Evolutionary conservation across 2,888 invertebrate species (phyloP).

Genomic region (Acleris laterana): DNA sequence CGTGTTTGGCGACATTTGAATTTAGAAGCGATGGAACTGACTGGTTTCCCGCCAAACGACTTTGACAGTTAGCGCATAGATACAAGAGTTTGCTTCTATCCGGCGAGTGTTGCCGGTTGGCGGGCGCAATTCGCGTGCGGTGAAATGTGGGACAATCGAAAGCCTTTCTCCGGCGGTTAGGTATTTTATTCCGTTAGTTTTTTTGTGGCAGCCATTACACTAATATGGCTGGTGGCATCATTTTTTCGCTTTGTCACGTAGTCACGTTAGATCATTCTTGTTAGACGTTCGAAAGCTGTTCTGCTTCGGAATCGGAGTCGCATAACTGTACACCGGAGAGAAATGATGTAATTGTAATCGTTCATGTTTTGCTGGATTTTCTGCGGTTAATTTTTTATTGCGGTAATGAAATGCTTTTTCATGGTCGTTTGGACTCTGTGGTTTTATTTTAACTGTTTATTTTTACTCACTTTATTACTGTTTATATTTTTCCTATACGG

Average conservation of each 20-base stretch:
- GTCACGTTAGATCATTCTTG: conserved; percentile 84
- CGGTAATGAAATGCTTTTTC: conserved; percentile 39
- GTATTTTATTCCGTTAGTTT: conserved; percentile 84
- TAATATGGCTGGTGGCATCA: conserved; percentile 80
- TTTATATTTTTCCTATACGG: not conserved
- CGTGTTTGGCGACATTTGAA: conserved; percentile 62
- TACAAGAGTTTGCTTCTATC: conserved; percentile 60
- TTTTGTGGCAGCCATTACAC: conserved; percentile 81
- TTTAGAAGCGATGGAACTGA: conserved; percentile 60
- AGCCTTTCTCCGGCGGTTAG: conserved; percentile 83
- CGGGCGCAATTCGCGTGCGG: conserved; percentile 73
- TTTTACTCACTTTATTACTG: not conserved
- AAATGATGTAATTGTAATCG: conserved; percentile 76
- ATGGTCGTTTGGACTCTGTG: conserved; percentile 22
- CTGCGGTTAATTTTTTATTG: conserved; percentile 33
- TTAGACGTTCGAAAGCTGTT: conserved; percentile 80
- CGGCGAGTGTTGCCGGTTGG: conserved; percentile 63
- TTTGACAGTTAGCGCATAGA: conserved; percentile 58
- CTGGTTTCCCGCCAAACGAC: conserved; percentile 62
- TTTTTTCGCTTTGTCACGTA: conserved; percentile 83
- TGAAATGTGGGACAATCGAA: conserved; percentile 84
- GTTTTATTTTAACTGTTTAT: conserved; percentile 25
- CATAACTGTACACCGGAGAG: conserved; percentile 73
- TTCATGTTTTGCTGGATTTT: conserved; percentile 43
- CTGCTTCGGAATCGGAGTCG: conserved; percentile 70